Conservation (phyloP, 1,140 invertebrate genomes). For the Heliconius eleuchia region DNA sequence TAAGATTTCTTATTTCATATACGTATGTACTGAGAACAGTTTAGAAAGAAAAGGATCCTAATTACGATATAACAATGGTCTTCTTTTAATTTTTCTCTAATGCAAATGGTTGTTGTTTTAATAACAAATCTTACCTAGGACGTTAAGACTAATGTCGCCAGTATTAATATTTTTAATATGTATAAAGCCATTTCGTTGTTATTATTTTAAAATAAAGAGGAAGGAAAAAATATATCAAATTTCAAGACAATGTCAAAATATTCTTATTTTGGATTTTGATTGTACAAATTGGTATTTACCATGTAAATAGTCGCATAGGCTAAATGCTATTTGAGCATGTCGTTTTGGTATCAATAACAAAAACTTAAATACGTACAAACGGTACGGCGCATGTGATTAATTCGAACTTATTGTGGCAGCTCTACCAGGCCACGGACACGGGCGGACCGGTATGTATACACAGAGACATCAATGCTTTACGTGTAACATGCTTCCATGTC, state of each 20-base stretch:
- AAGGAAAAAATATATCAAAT: no score
- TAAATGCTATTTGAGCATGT: conserved; percentile 3
- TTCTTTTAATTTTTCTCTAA: no score
- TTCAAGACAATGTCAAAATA: no score
- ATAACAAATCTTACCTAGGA: no score
- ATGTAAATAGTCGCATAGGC: neutral
- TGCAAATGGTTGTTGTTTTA: no score
- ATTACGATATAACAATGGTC: no score
- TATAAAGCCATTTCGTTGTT: neutral
- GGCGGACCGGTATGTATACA: conserved; percentile 73
- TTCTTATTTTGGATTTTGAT: no score
- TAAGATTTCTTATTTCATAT: neutral
- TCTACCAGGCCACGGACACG: conserved; percentile 78
- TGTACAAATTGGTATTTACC: neutral
- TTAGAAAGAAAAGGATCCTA: no score
- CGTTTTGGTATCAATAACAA: conserved; percentile 1
- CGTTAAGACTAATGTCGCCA: no score
- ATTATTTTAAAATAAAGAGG: neutral
- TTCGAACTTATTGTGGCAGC: conserved; percentile 75
- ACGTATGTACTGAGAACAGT: no score
- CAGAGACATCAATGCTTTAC: conserved; percentile 32
- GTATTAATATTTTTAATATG: no score
- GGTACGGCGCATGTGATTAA: conserved; percentile 68
- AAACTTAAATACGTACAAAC: conserved; percentile 34
- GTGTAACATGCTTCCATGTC: conserved; percentile 33